These are phyloP conservation scores for Oenanthe melanoleuca DNA, from an alignment of 2,113 vertebrate species.

Conservation along the genomic window DNA sequence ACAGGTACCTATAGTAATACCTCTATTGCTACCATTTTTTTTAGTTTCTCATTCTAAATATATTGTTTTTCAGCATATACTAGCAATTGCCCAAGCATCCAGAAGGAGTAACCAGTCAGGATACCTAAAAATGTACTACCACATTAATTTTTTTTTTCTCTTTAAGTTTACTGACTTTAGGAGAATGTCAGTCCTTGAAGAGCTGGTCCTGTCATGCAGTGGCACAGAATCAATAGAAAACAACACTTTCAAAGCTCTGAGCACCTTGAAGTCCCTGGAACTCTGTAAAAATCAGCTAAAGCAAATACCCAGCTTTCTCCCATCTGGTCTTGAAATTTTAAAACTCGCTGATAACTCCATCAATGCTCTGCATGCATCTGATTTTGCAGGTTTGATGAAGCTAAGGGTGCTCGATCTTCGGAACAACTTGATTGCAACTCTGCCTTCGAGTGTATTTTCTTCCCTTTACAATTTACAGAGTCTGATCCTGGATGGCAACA, in stretches of 20 bases:
- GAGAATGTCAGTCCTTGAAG: conserved; percentile 75
- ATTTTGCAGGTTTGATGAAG: conserved; percentile 78
- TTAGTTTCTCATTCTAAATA: not conserved
- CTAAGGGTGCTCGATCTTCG: conserved; percentile 78
- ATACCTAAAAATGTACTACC: not conserved
- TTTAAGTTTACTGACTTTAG: conserved; percentile 75
- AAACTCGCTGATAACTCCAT: conserved; percentile 82
- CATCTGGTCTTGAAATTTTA: conserved; percentile 77
- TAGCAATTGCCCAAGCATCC: not conserved
- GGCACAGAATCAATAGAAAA: conserved; percentile 79
- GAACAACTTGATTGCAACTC: conserved; percentile 75
- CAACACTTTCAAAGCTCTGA: conserved; percentile 76
- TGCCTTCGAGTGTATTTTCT: conserved; percentile 64
- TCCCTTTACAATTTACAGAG: conserved; percentile 73
- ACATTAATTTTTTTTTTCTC: not conserved
- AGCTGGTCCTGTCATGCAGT: conserved; percentile 79
- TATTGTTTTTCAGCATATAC: not conserved
- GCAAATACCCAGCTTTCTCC: conserved; percentile 73
- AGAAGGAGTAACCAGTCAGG: not conserved
- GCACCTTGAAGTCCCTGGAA: conserved; percentile 76
- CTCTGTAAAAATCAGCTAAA: conserved; percentile 83
- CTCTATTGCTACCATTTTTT: not conserved
- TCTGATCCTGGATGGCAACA: conserved; percentile 78
- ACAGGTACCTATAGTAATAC: not conserved
- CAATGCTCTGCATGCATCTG: conserved; percentile 58